Conservation (phyloP, 2,113 vertebrate genomes). For the Erythrocercus mccallii region DNA sequence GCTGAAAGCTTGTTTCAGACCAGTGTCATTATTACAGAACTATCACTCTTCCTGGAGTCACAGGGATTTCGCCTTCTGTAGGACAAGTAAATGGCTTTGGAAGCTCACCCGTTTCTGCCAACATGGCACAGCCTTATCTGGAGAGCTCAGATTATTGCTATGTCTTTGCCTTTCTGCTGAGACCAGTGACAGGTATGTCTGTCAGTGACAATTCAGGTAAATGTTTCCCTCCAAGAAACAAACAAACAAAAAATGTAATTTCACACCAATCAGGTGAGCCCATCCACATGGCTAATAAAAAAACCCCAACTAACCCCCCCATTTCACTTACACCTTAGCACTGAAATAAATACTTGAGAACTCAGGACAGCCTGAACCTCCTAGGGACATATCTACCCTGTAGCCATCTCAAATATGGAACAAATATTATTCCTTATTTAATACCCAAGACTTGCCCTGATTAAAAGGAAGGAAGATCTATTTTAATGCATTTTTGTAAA, state of each 20-base stretch:
- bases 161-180: not conserved
- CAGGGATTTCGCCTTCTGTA: not conserved
- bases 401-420: not conserved
- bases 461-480: not conserved
- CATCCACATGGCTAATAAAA: not conserved
- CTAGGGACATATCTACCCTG: not conserved
- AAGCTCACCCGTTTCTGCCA: not conserved
- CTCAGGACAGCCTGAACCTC: not conserved
- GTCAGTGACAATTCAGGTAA: not conserved
- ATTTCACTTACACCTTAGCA: not conserved
- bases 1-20: not conserved
- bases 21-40: not conserved
- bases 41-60: not conserved
- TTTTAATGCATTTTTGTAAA: not conserved
- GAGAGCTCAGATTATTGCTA: not conserved
- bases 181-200: not conserved
- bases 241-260: not conserved
- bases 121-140: not conserved
- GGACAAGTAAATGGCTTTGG: not conserved
- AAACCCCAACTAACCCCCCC: accelerated
- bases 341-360: not conserved
- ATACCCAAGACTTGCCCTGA: not conserved
- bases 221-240: not conserved
- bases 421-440: not conserved
- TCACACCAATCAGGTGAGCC: not conserved